Base-by-base conservation (phyloP, 2,888 invertebrate species). In the Galerucella calmariensis region DNA sequence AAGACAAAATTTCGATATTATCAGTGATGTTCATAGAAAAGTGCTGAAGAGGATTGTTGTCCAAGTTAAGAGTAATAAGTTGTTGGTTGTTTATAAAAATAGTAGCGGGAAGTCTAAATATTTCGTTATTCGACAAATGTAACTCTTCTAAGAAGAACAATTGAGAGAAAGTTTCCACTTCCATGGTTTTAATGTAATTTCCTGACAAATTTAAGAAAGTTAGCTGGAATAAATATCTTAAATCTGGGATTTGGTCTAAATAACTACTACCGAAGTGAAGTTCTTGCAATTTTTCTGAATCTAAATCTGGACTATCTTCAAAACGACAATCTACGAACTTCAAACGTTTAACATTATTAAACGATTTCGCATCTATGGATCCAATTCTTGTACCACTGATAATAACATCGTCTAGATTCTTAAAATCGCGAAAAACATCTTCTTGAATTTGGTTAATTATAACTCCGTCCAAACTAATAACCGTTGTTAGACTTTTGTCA, bases 251-350 rank as follows among this genome's bases (percentile, higher is more conserved):
- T 81, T 91, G 90, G 78, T 90, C 88, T 79, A 95, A 88, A 75
- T 91, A 91, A 85, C 94, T 94, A 79, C 91, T 90, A 2, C 93
- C 93, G 63, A 94, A 89, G 81, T 92, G 92, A 46, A 95, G 88
- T 84, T 94, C 94, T 81, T 93, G 92, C 5, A 86, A 67, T 67
- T 79, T 79, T 59, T 81, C 80, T 0, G 86, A 83, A 51, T 75
- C 79, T 35, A 84, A 76, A 70, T 79, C 76, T 11, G 82, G 82
- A 56, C 77, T 77, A 66, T 82, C 80, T 67, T 79, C 81, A 72
- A 87, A 84, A 12, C 79, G 79, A 71, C 83, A 83, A 51, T 81
- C 79, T 1, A 79, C 77, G 63, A 86, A 84, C 53, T 92, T 92
- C 16, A 95, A 85, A 67, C 92, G 88, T 71, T 91, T 90, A 66